Evolutionary conservation across 2,888 invertebrate genomes (phyloP).

Genomic region (Drosophila conformis): DNA sequence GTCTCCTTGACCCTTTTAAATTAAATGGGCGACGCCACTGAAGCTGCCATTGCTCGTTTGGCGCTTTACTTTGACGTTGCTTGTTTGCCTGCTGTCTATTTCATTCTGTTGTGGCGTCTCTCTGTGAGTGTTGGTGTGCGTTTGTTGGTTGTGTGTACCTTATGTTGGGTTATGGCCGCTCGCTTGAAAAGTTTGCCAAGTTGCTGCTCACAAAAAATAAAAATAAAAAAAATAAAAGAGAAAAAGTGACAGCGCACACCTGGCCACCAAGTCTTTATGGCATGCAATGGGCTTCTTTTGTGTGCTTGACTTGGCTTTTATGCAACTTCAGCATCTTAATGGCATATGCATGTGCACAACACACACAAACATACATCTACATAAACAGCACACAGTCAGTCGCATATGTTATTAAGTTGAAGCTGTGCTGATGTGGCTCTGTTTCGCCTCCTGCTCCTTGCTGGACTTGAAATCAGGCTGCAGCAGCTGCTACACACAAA

Average conservation of each 20-base stretch:
- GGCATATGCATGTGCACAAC: slow-evolving; percentile 44
- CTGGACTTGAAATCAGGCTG: slow-evolving; percentile 56
- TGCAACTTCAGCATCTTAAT: slow-evolving; percentile 64
- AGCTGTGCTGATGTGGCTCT: slow-evolving; percentile 40
- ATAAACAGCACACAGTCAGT: background rate
- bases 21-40: slow-evolving; percentile 50
- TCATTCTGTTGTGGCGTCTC: slow-evolving; percentile 20
- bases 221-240: slow-evolving; percentile 12
- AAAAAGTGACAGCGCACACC: slow-evolving; percentile 41
- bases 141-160: slow-evolving; percentile 19
- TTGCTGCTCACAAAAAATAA: slow-evolving; percentile 26
- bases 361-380: slow-evolving; percentile 6
- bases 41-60: slow-evolving; percentile 62
- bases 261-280: slow-evolving; percentile 48
- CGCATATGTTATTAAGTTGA: slow-evolving; percentile 27
- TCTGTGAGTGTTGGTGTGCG: slow-evolving; percentile 17
- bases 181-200: slow-evolving; percentile 42
- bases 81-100: slow-evolving; percentile 35
- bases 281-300: slow-evolving; percentile 56
- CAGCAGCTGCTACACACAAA: slow-evolving; percentile 28
- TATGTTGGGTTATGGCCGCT: slow-evolving; percentile 60
- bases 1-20: slow-evolving; percentile 2
- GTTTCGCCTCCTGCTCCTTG: slow-evolving; percentile 40
- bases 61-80: slow-evolving; percentile 49
- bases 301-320: slow-evolving; percentile 52